Evolutionary conservation across 2,797 vertebrate genomes (phyloP), one percentile per base, ranked within the genome.

Genomic region (Enteromius thamalakanensis): DNA sequence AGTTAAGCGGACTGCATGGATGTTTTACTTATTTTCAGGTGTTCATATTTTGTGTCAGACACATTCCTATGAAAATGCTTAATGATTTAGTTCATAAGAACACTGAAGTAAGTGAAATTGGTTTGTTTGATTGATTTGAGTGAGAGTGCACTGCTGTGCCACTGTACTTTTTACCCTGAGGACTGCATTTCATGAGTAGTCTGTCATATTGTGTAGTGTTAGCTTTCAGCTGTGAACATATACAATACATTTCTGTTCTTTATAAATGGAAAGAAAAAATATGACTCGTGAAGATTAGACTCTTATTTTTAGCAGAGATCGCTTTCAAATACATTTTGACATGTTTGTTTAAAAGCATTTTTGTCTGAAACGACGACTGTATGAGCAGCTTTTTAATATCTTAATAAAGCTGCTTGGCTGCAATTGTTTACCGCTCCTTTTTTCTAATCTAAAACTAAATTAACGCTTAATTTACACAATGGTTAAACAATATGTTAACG

Each of bases 71-170:
- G n/a, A n/a, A 55, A 51, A 53, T 49, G 62, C 32, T 60, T 34
- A 80, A 53, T 62, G 79, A 23, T 81, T 32, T 60, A 71, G 34
- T 74, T 23, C 42, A 11, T 40, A 34, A 49, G 26, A 71, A 47
- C 26, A 5, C 1, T 17, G 1, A 34, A 42, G 53, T 32, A 23
- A 42, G 74, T 51, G 23, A 32, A 45, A 11, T 53, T 11, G 15
- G 4, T 68, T 37, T 23, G 19, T 34, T n/a, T 68, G 17, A 32
- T 62, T 47, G 55, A 26, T 26, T 26, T 62, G 23, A 40, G 37
- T 42, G 37, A 60, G 37, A 49, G 19, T 45, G 51, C 42, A 49
- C 79, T 29, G 72, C 69, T 81, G 69, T 81, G 79, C 79, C 51
- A 32, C 29, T 21, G 1, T 53, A 53, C 19, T 12, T 47, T 49